These are phyloP conservation scores for Chamaetylas fuelleborni DNA, from an alignment of 2,113 vertebrate genomes.

Conservation along the genomic window DNA sequence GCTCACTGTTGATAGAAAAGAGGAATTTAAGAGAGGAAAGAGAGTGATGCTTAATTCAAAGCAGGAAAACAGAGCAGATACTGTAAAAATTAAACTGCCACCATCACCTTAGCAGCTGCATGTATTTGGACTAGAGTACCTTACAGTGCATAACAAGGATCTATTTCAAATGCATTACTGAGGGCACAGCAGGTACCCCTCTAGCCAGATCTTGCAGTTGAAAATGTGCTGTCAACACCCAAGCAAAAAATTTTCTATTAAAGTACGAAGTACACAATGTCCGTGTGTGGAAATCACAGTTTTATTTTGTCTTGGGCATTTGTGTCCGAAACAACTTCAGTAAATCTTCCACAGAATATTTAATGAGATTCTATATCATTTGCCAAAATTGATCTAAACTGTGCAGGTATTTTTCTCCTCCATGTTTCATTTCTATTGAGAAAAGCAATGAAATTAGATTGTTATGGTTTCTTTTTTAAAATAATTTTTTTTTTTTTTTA, in stretches of 20 bases:
- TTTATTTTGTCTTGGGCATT: neutral
- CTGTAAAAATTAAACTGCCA: neutral
- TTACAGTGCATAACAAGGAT: neutral
- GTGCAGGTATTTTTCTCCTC: neutral
- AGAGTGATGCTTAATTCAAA: neutral
- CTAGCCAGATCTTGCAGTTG: neutral
- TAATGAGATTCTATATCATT: neutral
- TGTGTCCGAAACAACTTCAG: neutral
- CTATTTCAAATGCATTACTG: neutral
- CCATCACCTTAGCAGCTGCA: neutral
- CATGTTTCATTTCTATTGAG: neutral
- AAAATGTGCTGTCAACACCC: neutral
- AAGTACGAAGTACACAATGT: neutral
- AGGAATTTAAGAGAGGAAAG: neutral
- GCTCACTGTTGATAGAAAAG: neutral
- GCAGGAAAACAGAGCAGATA: neutral
- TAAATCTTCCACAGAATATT: neutral
- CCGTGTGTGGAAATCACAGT: accelerated
- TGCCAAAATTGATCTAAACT: neutral
- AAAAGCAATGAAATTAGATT: neutral
- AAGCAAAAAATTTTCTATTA: neutral
- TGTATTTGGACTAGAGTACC: neutral
- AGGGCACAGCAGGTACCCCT: neutral
- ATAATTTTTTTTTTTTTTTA: neutral
- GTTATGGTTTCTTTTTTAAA: neutral